Evolutionary conservation across 1,140 invertebrate genomes (phyloP).

Genomic region (Camponotus pennsylvanicus): DNA sequence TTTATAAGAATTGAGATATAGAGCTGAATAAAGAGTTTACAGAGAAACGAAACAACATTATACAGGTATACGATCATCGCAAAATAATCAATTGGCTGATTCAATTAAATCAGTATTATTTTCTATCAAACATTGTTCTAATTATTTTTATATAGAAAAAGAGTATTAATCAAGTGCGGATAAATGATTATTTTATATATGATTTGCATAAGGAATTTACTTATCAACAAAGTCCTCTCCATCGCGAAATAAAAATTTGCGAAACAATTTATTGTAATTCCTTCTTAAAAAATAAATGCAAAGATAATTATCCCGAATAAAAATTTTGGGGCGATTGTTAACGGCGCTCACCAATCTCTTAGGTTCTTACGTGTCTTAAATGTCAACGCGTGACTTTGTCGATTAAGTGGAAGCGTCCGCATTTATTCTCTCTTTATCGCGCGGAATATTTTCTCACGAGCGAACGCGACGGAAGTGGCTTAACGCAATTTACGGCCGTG

Average conservation of each 20-base stretch:
- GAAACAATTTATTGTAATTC: background rate
- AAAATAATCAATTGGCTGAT: background rate
- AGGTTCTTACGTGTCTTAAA: no score
- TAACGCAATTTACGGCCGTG: conserved; percentile 21
- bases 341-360: background rate
- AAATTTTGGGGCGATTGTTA: background rate
- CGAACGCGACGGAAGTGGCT: conserved; percentile 19
- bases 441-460: conserved; percentile 24
- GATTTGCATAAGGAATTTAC: background rate
- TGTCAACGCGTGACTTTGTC: conserved; percentile 15
- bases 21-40: background rate
- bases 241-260: background rate
- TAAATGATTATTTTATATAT: background rate
- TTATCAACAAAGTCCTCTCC: background rate
- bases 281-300: background rate
- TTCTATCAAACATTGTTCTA: background rate
- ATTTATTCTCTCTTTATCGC: background rate
- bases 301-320: background rate
- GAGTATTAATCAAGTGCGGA: background rate
- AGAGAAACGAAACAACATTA: background rate
- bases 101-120: background rate
- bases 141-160: background rate
- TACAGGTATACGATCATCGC: background rate
- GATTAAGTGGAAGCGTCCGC: conserved; percentile 11
- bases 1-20: background rate